phyloP scores from a whole-genome alignment of 2,797 vertebrate species.

The Eurystomus glaucurus region DNA sequence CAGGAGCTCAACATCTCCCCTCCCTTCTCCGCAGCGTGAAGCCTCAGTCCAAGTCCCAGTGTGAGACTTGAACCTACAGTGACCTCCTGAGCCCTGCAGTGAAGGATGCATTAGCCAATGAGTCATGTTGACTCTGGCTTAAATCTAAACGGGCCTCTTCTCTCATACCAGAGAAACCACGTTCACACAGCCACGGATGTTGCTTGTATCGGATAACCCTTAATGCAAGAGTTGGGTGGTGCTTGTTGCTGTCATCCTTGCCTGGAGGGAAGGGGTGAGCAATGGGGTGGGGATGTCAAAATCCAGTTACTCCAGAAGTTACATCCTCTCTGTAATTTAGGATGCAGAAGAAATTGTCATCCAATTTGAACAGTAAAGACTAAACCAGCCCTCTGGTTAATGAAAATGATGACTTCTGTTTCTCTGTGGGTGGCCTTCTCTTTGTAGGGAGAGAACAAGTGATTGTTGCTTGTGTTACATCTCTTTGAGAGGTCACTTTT shows the following conservation, averaged over 20 bases:
- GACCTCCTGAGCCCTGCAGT: conserved; percentile 71
- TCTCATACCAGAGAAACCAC: conserved; percentile 66
- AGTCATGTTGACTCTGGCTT: conserved; percentile 77
- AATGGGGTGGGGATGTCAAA: conserved; percentile 50
- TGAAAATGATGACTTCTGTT: not conserved
- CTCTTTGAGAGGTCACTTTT: not conserved
- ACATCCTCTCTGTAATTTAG: conserved; percentile 52
- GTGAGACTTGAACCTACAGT: conserved; percentile 70
- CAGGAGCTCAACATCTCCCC: conserved; percentile 48
- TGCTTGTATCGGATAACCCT: conserved; percentile 19
- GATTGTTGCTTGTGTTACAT: not conserved
- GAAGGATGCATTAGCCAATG: conserved; percentile 65
- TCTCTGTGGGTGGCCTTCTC: conserved; percentile 14
- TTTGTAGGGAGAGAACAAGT: not conserved
- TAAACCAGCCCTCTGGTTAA: conserved; percentile 3
- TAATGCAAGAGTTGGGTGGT: conserved; percentile 20
- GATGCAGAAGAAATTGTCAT: conserved; percentile 33
- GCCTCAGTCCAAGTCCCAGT: conserved; percentile 59
- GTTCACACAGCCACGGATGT: conserved; percentile 18
- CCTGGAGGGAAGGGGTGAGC: conserved; percentile 50
- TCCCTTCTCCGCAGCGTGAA: conserved; percentile 41
- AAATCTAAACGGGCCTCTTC: conserved; percentile 61
- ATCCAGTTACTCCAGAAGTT: conserved; percentile 48
- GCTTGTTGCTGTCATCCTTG: conserved; percentile 44
- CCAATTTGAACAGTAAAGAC: not conserved